Evolutionary conservation across 2,797 vertebrate genomes (phyloP), one percentile per base, ranked within the genome.

Genomic region (Graptemys geographica): DNA sequence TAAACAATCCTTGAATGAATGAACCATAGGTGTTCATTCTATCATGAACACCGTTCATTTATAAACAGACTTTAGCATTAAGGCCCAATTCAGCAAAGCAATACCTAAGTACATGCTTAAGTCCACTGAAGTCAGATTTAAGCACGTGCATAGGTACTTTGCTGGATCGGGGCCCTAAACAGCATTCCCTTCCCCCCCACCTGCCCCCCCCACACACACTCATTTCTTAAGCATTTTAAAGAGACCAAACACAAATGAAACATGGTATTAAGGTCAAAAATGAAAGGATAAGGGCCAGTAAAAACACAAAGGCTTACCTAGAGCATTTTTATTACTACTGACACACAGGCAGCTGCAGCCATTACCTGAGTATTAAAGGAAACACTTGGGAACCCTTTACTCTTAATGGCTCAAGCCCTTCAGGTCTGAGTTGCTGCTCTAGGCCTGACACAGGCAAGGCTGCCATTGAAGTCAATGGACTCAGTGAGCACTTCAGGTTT

Each of bases 181-280:
- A 62, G 16, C 8, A 65, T n/a, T 65, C 9, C 33, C 16, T 65
- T 18, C 16, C 16, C 2, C 33, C 25, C 49, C 49, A 51, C 49
- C 53, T 41, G 4, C 1, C 9, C 3, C 23, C 1, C 8, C 4
- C 52, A 9, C 19, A 8, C 59, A 33, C 3, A 65, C 19, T 37
- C 62, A 69, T 11, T 33, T 10, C 59, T 69, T 19, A 69, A n/a
- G 62, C 62, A 65, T n/a, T 65, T 65, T 65, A 65, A n/a, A 6
- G 8, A 69, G 62, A 19, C 62, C 33, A 69, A 69, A 69, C 2
- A 2, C 19, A 69, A 69, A 69, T 37, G 8, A 69, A 69, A 65
- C 33, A n/a, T n/a, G 12, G 33, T 8, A n/a, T n/a, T 62, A 18
- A 69, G 33, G 8, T 69, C 8, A 69, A n/a, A n/a, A n/a, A 37